Percentiles rank a stretch among this genome's conserved stretches.
Conservation (phyloP, 2,113 vertebrate genomes). For the Ageneiosus marmoratus region DNA sequence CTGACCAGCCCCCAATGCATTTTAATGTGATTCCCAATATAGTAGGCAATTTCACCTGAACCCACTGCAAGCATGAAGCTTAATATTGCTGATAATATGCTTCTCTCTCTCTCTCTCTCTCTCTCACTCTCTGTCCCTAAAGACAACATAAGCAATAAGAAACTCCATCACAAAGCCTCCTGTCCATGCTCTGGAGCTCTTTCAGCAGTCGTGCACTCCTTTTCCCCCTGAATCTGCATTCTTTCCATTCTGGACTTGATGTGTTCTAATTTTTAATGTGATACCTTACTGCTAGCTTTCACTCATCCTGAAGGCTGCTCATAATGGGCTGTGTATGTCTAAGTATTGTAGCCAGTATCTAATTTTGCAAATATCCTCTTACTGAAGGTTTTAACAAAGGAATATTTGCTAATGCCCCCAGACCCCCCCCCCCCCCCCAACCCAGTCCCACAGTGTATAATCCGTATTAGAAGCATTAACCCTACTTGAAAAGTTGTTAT, state of each 20-base stretch:
- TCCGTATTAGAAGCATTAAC: neutral
- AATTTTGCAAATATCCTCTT: neutral
- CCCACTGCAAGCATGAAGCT: constrained; percentile 28
- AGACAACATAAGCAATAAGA: constrained; percentile 22
- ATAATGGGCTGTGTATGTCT: neutral
- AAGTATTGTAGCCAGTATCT: neutral
- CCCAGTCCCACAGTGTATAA: neutral
- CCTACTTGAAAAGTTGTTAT: neutral
- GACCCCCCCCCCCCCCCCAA: neutral
- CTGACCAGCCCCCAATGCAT: constrained; percentile 33
- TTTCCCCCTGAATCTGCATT: neutral
- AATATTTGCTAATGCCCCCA: neutral
- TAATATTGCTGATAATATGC: constrained; percentile 34
- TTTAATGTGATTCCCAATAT: constrained; percentile 49
- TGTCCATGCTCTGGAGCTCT: constrained; percentile 9
- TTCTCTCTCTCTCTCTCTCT: constrained; percentile 31
- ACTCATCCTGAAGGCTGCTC: neutral
- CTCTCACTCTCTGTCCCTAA: neutral
- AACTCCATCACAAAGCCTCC: constrained; percentile 3
- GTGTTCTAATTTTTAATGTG: constrained; percentile 17
- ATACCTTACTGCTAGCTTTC: constrained; percentile 8
- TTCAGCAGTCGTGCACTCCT: neutral
- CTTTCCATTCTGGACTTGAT: neutral
- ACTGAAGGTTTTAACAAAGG: neutral
- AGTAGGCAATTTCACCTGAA: constrained; percentile 46